phyloP scores from a whole-genome alignment of 2,888 invertebrate genomes.

The Uloborus plumipes region DNA sequence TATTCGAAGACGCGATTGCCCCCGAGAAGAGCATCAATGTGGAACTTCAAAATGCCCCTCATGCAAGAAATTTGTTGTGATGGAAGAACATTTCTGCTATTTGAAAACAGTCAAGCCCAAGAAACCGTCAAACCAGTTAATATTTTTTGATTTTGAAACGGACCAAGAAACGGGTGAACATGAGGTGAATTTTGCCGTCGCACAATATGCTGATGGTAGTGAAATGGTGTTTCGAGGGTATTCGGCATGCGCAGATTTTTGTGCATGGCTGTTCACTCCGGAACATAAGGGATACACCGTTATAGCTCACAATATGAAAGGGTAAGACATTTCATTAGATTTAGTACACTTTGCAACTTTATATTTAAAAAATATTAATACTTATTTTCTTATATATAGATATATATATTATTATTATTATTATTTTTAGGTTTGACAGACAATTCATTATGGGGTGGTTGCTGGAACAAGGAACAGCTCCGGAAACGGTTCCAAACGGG shows the following conservation, averaged over 20 bases:
- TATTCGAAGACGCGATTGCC: no score
- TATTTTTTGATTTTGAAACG: background rate
- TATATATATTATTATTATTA: background rate
- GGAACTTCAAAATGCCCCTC: no score
- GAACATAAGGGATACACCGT: background rate
- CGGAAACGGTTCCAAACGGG: constrained; percentile 14
- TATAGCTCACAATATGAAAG: background rate
- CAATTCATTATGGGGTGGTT: constrained; percentile 24
- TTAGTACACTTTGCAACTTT: no score
- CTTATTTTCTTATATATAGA: no score
- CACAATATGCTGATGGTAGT: background rate
- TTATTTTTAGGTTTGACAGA: constrained; percentile 26
- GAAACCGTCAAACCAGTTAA: background rate
- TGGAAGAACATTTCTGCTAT: background rate
- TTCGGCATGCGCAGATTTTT: background rate
- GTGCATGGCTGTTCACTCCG: background rate
- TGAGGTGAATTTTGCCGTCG: no score
- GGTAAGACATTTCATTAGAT: background rate
- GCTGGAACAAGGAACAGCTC: constrained; percentile 1
- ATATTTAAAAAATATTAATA: no score
- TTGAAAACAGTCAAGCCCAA: background rate
- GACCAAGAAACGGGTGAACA: no score
- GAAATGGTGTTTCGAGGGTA: background rate
- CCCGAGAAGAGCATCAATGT: no score
- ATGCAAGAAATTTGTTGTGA: no score